Base-by-base conservation (phyloP, 2,888 invertebrate species). In the Trilocha varians region DNA sequence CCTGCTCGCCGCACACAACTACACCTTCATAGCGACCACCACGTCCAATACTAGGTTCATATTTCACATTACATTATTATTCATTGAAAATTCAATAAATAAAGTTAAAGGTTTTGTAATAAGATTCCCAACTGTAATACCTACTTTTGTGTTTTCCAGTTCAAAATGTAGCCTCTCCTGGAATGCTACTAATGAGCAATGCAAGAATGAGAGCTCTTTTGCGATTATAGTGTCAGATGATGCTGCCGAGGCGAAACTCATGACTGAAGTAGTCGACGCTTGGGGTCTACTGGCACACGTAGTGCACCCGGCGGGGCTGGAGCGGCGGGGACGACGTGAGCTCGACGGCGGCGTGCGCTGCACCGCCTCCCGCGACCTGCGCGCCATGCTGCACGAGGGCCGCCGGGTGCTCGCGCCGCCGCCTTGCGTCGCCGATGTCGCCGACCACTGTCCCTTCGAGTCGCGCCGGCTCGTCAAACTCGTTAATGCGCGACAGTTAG, bases 371-470 rank as follows among this genome's bases (percentile, higher is more conserved):
- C 41, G 56, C 18, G n/a, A 56, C 11, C 40, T 60, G 9, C 57
- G 57, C 35, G 39, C 49, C 11, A 38, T 34, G 3, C 44, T 58
- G 14, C n/a, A 46, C 49, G 14, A 8, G 17, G 13, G 38, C 36
- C 4, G 32, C 51, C 9, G 36, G 0, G 40, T 50, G 5, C 66
- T 78, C 9, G 77, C 70, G 6, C 72, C 76, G 6, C 77, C 79
- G 36, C 71, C 78, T 1, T 79, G 80, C 46, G 41, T 39, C 16
- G 38, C n/a, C n/a, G n/a, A n/a, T n/a, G n/a, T n/a, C n/a, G n/a
- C n/a, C 25, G 53, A 55, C 11, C 48, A 53, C 9, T 80, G 83
- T 47, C 66, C 74, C 5, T 83, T 79, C 50, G 83, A 82, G 43
- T 65, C 76, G 15, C 66, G 71, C 5, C 73, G 79, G 1, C 56